phyloP scores from a whole-genome alignment of 2,888 invertebrate genomes.

The Tenthredo distinguenda region DNA sequence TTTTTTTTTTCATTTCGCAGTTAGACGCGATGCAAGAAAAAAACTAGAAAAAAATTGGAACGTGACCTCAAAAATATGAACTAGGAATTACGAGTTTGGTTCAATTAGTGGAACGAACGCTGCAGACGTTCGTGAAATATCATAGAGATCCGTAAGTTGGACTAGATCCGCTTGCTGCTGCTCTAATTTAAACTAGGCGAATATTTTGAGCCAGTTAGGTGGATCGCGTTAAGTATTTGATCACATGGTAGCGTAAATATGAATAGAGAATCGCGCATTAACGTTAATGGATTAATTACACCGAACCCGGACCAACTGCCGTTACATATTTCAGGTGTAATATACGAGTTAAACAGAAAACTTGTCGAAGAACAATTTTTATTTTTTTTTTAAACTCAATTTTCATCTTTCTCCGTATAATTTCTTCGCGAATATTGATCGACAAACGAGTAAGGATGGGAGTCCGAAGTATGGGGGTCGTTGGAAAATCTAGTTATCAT shows the following conservation, averaged over 20 bases:
- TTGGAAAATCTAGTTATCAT: background rate
- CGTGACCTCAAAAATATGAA: conserved; percentile 18
- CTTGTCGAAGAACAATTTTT: background rate
- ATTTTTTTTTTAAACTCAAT: background rate
- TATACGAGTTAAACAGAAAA: background rate
- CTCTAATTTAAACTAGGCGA: conserved; percentile 14
- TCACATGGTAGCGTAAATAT: background rate
- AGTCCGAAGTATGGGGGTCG: background rate
- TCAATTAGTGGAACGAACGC: conserved; percentile 15
- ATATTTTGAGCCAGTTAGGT: background rate
- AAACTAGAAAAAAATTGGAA: background rate
- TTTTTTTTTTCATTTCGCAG: background rate
- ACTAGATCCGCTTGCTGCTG: background rate
- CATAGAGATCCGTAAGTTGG: background rate
- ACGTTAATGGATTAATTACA: too few species aligned
- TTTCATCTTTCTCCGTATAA: background rate
- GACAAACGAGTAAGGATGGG: background rate
- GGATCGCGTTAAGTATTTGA: background rate
- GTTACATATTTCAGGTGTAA: too few species aligned
- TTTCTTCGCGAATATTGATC: background rate
- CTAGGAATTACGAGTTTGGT: background rate
- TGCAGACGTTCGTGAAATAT: background rate
- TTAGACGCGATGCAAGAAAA: background rate
- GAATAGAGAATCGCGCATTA: too few species aligned
- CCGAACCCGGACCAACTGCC: too few species aligned